Evolutionary conservation across 2,888 invertebrate genomes (phyloP), one percentile per base, ranked within the genome.

Genomic region (Willowsia nigromaculata): DNA sequence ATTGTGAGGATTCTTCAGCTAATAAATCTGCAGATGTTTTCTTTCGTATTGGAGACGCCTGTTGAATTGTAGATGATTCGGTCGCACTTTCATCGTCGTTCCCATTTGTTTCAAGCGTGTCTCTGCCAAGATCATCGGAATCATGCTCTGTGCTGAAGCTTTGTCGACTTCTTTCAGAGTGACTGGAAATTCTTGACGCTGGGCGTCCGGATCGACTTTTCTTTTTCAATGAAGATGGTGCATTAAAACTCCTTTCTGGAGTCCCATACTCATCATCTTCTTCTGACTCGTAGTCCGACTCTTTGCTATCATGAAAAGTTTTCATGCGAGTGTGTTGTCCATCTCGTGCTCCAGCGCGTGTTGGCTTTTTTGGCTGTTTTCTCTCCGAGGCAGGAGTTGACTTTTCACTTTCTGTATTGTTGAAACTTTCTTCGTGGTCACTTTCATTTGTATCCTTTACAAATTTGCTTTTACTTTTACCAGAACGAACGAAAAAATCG

Each of bases 11-110:
- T 33, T 91, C 91, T 7, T 89, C 88, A 3, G 91, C 91, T 25
- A 91, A 43, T 6, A 91, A 68, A 25, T 89, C 53, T 1, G 90
- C 89, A 7, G 91, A 89, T 1, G 89, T 87, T 15, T 71, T 90
- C 50, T 91, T 91, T 13, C n/a, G 50, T 6, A 43, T 68, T n/a
- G 83, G 83, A 50, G 84, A 40, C 1, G 53, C 33, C n/a, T 59
- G 59, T 25, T 37, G 47, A 22, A 62, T 59, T 1, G 59, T 22
- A 13, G 85, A 78, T 7, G 88, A 68, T 22, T 62, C 80, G 25
- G 82, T 47, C 22, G 59, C 74, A 13, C 76, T 33, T 30, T 85
- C 81, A 43, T 78, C 86, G 0, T 83, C 89, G 50, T 81, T 84
- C 5, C 89, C 89, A 85, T 78, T 90, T 33, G 80, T 80, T 30